phyloP scores from a whole-genome alignment of 2,797 vertebrate species.

The Bryconaethiops microstoma region DNA sequence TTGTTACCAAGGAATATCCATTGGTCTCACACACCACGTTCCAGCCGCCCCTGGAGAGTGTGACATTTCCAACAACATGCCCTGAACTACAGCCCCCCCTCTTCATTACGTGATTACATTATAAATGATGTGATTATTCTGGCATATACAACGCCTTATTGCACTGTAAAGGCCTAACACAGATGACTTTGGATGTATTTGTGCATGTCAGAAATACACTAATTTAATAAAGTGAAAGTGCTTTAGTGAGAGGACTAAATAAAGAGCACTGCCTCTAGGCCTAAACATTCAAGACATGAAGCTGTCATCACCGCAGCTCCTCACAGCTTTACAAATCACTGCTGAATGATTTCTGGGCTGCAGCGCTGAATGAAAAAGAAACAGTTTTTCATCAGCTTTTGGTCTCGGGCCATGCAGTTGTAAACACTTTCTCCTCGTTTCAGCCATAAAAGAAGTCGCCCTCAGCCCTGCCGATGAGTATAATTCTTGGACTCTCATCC shows the following conservation, averaged over 20 bases:
- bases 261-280: neutral
- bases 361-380: neutral
- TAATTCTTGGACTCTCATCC: neutral
- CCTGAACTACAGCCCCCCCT: constrained; percentile 19
- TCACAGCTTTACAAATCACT: neutral
- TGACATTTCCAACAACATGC: constrained; percentile 36
- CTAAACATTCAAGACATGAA: neutral
- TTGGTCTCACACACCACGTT: neutral
- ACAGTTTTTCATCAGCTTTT: neutral
- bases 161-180: neutral
- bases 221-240: constrained; percentile 3
- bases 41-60: constrained; percentile 28
- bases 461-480: neutral
- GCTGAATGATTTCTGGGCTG: neutral
- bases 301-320: neutral
- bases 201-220: neutral
- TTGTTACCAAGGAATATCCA: constrained; percentile 7
- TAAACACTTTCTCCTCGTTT: neutral
- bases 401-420: neutral
- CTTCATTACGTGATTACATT: constrained; percentile 25
- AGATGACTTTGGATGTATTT: constrained; percentile 8
- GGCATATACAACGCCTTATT: neutral
- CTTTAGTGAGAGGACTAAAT: constrained; percentile 7
- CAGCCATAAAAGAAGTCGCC: neutral
- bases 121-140: neutral